phyloP scores from a whole-genome alignment of 2,113 vertebrate species.

The Girardinichthys multiradiatus region DNA sequence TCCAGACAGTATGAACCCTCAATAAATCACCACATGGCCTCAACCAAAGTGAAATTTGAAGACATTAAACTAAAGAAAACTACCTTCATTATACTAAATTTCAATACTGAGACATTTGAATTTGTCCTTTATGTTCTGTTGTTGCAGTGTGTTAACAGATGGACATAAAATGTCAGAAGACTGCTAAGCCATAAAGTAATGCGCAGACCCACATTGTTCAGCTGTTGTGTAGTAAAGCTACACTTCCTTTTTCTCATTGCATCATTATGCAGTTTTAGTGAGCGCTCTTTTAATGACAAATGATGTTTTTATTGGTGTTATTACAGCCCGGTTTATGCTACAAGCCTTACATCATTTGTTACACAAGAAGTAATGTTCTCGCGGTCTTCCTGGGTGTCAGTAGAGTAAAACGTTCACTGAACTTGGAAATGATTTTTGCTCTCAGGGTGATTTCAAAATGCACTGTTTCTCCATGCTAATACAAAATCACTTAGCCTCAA shows the following conservation, averaged over 20 bases:
- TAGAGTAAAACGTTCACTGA: too few species aligned
- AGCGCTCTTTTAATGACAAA: background rate
- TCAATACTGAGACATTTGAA: too few species aligned
- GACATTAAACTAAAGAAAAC: too few species aligned
- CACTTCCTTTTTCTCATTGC: background rate
- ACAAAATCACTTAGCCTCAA: conserved; percentile 32
- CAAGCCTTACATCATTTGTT: background rate
- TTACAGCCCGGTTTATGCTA: conserved; percentile 2
- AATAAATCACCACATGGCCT: too few species aligned
- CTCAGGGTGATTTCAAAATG: conserved; percentile 2
- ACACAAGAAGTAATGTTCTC: conserved; percentile 10
- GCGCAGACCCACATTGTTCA: background rate
- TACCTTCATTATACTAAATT: too few species aligned
- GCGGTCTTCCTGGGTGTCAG: too few species aligned
- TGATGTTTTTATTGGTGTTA: background rate
- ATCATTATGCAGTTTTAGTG: background rate
- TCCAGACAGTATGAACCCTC: too few species aligned
- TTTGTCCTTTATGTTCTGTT: too few species aligned
- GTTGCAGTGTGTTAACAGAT: too few species aligned
- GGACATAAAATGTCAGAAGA: too few species aligned
- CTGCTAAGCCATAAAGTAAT: background rate
- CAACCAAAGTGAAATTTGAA: too few species aligned
- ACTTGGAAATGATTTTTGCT: conserved; percentile 27
- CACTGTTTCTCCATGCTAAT: conserved; percentile 14
- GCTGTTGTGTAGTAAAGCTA: background rate